phyloP scores from a whole-genome alignment of 1,140 invertebrate species.

The Trigoniulus corallinus region DNA sequence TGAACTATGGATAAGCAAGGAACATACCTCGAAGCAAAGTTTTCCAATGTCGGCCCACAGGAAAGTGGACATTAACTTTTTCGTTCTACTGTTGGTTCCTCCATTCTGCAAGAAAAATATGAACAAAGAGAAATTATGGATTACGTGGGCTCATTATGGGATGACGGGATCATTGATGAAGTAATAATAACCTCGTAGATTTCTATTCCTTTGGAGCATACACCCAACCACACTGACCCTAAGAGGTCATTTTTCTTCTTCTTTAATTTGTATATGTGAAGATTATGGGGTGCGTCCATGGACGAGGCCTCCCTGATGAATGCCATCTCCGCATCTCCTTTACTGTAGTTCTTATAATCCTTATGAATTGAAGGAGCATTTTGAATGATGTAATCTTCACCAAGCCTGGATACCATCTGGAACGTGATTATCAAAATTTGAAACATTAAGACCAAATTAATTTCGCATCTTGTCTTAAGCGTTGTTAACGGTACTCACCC shows the following conservation, averaged over 20 bases:
- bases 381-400: constrained; percentile 37
- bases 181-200: constrained; percentile 41
- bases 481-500: constrained; percentile 31
- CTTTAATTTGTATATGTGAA: constrained; percentile 75
- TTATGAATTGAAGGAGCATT: constrained; percentile 42
- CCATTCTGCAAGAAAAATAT: too few relatives aligned
- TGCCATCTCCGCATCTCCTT: constrained; percentile 57
- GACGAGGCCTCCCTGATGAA: constrained; percentile 78
- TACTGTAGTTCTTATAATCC: constrained; percentile 54
- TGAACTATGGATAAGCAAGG: too few relatives aligned
- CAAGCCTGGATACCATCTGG: constrained; percentile 37
- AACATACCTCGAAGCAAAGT: constrained; percentile 69
- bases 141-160: too few relatives aligned
- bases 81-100: too few relatives aligned
- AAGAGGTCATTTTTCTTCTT: constrained; percentile 48
- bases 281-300: constrained; percentile 70
- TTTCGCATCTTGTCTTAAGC: background rate
- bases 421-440: too few relatives aligned
- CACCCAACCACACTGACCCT: constrained; percentile 55
- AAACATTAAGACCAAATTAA: background rate
- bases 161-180: too few relatives aligned
- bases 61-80: constrained; percentile 44
- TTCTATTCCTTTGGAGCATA: constrained; percentile 70
- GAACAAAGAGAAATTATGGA: too few relatives aligned
- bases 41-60: constrained; percentile 87